Conservation (phyloP, 2,888 invertebrate species). For the Poecilus cupreus region DNA sequence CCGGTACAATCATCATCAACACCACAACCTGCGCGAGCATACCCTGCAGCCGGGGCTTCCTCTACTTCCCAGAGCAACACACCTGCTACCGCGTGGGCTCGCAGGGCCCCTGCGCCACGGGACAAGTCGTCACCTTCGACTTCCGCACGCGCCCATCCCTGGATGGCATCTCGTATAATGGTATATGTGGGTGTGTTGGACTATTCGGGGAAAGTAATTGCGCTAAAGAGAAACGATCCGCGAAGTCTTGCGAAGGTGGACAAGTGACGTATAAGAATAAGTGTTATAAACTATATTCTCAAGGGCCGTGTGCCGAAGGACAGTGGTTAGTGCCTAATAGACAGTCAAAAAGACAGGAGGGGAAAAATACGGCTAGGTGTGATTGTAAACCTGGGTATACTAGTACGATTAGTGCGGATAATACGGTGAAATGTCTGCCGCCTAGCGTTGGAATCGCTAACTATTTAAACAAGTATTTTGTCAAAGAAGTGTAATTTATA, state of each 20-base stretch:
- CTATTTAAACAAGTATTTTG: conserved; percentile 76
- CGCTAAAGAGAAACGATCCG: conserved; percentile 60
- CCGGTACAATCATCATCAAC: conserved; percentile 81
- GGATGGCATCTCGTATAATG: conserved; percentile 88
- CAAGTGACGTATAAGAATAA: conserved; percentile 80
- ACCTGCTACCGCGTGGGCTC: conserved; percentile 87
- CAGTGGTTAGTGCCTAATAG: conserved; percentile 81
- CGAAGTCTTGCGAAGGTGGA: conserved; percentile 71
- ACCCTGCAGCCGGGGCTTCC: conserved; percentile 83
- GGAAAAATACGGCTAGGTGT: conserved; percentile 65
- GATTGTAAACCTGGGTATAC: conserved; percentile 83
- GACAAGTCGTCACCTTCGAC: conserved; percentile 87
- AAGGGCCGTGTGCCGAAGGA: conserved; percentile 84
- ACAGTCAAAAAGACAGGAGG: conserved; percentile 67
- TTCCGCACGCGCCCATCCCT: conserved; percentile 85
- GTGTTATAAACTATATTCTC: conserved; percentile 86
- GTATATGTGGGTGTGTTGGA: conserved; percentile 82
- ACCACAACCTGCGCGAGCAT: conserved; percentile 81
- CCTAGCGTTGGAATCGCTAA: conserved; percentile 79
- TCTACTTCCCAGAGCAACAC: conserved; percentile 84
- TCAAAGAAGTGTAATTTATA: conserved; percentile 32
- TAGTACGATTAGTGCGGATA: conserved; percentile 68
- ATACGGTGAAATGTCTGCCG: conserved; percentile 75
- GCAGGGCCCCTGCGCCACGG: conserved; percentile 81
- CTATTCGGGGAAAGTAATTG: conserved; percentile 68